phyloP scores from a whole-genome alignment of 2,888 invertebrate species.

The Myathropa florea region DNA sequence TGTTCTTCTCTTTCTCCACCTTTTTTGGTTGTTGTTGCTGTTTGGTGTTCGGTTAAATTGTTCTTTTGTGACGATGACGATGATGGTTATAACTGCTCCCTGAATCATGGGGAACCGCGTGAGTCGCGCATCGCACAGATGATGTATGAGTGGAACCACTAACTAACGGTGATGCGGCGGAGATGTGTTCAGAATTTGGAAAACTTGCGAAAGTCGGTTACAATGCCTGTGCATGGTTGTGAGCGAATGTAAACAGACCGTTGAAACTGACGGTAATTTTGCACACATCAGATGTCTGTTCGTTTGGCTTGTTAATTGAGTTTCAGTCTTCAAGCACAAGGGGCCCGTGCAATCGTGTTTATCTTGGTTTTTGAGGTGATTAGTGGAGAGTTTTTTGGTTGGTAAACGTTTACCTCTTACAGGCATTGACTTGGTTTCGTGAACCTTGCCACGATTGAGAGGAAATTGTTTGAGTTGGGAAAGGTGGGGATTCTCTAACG shows the following conservation, averaged over 20 bases:
- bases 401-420: background rate
- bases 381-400: background rate
- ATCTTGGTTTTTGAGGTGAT: background rate
- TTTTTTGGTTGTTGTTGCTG: background rate
- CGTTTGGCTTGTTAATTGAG: background rate
- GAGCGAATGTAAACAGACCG: slow-evolving; percentile 1
- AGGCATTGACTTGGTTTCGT: background rate
- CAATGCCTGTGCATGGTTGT: background rate
- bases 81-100: background rate
- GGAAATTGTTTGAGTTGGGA: no score
- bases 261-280: background rate
- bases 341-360: background rate
- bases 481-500: background rate
- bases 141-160: background rate
- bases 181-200: background rate
- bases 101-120: background rate
- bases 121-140: background rate
- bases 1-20: background rate
- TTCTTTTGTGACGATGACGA: background rate
- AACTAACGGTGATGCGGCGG: background rate
- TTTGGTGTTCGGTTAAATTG: background rate
- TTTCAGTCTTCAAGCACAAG: background rate
- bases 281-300: background rate
- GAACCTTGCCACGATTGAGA: background rate
- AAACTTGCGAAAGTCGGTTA: background rate